Evolutionary conservation across 2,888 invertebrate genomes (phyloP).

Genomic region (Epicampocera succincta): DNA sequence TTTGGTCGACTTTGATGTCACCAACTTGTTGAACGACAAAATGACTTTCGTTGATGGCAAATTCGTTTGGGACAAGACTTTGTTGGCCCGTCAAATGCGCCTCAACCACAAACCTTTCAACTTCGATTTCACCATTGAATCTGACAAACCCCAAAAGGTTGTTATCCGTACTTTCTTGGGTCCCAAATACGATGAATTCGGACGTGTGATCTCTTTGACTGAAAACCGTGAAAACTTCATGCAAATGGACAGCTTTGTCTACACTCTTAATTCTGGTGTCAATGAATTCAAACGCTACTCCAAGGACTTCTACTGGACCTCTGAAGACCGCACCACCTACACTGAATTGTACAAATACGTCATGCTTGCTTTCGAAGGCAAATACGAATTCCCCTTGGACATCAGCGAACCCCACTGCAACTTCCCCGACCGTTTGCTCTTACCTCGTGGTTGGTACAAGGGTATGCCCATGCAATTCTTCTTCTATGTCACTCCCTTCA

Average conservation of each 20-base stretch:
- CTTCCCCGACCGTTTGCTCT: conserved; percentile 85
- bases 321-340: conserved; percentile 83
- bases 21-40: conserved; percentile 77
- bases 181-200: conserved; percentile 85
- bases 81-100: conserved; percentile 85
- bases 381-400: conserved; percentile 81
- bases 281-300: conserved; percentile 78
- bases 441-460: conserved; percentile 85
- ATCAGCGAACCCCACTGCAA: conserved; percentile 83
- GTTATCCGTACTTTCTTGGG: conserved; percentile 86
- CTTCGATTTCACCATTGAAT: conserved; percentile 84
- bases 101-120: conserved; percentile 87
- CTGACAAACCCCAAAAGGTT: conserved; percentile 83
- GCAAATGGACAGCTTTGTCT: conserved; percentile 85
- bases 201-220: conserved; percentile 79
- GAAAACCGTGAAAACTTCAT: conserved; percentile 83
- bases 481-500: conserved; percentile 84
- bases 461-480: conserved; percentile 86
- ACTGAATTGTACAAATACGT: conserved; percentile 82
- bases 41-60: conserved; percentile 78
- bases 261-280: conserved; percentile 83
- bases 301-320: conserved; percentile 80
- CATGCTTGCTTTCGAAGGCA: conserved; percentile 82
- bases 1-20: conserved; percentile 85
- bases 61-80: conserved; percentile 80